Evolutionary conservation across 2,888 invertebrate genomes (phyloP), one percentile per base, ranked within the genome.

Genomic region (Euzophera pinguis): DNA sequence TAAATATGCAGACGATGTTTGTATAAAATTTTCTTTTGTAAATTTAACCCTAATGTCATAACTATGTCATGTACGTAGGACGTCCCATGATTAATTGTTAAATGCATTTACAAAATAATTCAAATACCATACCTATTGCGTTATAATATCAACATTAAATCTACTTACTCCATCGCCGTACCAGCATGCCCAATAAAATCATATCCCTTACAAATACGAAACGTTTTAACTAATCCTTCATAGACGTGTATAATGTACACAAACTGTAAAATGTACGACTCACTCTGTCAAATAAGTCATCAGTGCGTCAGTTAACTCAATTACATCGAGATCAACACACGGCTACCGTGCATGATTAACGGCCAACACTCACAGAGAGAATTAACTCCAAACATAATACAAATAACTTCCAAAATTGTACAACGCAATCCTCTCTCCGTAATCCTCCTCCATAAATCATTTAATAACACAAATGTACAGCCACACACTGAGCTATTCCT

Each of bases 401-500:
- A n/a, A 58, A 69, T 76, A 81, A 71, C 73, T 68, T 63, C 67
- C 71, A 81, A 76, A 79, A 71, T 81, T 65, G 70, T 68, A 65
- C 64, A 62, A 63, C 73, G 64, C 61, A 59, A 59, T 61, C 59
- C 67, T 59, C 63, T 71, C 69, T 63, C 69, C 54, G 81, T 84
- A 84, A 89, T 89, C 85, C 87, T 80, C 77, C 74, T 78, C 81
- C 85, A 90, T 90, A 88, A 90, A 90, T 89, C 90, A 89, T 89
- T 88, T 89, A 88, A 89, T 90, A 89, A 88, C 89, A 86, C 84
- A 84, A 89, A 87, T 81, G 85, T 82, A 83, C 78, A 86, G 84
- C 85, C 87, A 84, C 88, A 87, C 87, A 84, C 84, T 82, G 81
- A 85, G 86, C 85, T 80, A 73, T 82, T 85, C 83, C 88, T 89